Base-by-base conservation (phyloP, 2,888 invertebrate species). In the Aporophyla lueneburgensis region DNA sequence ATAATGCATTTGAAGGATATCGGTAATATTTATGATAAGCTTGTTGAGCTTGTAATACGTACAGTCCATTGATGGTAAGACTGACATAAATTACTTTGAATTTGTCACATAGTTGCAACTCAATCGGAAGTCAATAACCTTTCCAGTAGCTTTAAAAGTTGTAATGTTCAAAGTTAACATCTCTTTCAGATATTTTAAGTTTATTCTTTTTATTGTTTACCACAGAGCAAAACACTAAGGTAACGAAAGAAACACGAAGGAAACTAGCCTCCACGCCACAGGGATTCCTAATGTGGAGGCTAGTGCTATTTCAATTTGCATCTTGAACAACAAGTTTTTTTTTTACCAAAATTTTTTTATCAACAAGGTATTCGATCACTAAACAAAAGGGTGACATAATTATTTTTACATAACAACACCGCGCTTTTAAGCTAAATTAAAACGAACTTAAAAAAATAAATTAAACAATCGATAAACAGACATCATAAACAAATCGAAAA, bases 401-500 rank as follows among this genome's bases (percentile, higher is more conserved):
- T 68, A 73, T 74, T 77, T 81, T 73, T 68, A 80, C 73, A 70
- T 63, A 40, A 68, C 43, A 73, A 72, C 72, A 76, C 61, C 49
- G 53, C 46, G 53, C 73, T 74, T 77, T 81, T 61, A 72, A 78
- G n/a, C 51, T 24, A 85, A 84, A 82, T 80, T 82, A 83, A 86
- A 75, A 69, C 5, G 40, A 59, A 53, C 72, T 71, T 70, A 76
- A 73, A 77, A 63, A 75, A 77, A 81, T 82, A 80, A 84, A 77
- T 86, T 83, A 83, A n/a, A 76, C 73, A 84, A 83, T 80, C 72
- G 76, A 78, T 86, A 78, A 84, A 86, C 49, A 76, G 49, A 74
- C 54, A 73, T 80, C 78, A 84, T 87, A 80, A 86, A 88, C 78
- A 86, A 81, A 88, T 86, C 74, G 71, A 81, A 83, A 83, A 71